These are phyloP conservation scores for Eleginops maclovinus DNA, from an alignment of 2,113 vertebrate genomes.

Conservation along the genomic window DNA sequence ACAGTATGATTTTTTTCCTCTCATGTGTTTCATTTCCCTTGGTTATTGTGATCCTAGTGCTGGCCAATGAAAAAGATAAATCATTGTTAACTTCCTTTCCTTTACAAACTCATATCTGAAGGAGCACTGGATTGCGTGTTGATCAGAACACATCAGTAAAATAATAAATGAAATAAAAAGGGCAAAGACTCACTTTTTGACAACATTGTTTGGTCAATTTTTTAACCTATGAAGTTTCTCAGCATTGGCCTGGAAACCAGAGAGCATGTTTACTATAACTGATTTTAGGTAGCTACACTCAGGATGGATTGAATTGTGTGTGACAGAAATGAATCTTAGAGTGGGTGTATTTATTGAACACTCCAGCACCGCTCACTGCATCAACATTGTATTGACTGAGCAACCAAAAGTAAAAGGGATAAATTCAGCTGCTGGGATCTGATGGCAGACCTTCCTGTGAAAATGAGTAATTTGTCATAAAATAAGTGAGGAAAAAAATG, in stretches of 20 bases:
- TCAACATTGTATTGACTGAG: conserved; percentile 4
- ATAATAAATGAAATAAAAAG: background rate
- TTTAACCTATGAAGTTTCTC: background rate
- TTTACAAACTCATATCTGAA: conserved; percentile 2
- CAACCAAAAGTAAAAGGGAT: conserved; percentile 11
- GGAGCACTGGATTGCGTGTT: background rate
- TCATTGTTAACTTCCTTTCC: conserved; percentile 2
- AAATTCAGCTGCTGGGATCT: background rate
- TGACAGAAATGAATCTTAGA: conserved; percentile 16
- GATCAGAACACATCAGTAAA: background rate
- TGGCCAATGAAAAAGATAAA: conserved; percentile 1
- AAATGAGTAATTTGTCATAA: background rate
- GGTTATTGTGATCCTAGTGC: background rate
- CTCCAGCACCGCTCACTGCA: conserved; percentile 10
- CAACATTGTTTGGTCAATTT: conserved; percentile 14
- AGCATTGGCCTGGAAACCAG: conserved; percentile 17
- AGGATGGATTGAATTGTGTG: background rate
- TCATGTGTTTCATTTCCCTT: conserved; percentile 18
- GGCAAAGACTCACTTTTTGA: background rate
- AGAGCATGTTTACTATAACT: background rate
- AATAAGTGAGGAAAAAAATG: conserved; percentile 8
- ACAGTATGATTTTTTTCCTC: background rate
- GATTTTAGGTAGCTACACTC: conserved; percentile 17
- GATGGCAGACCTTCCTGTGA: background rate
- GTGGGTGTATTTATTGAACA: conserved; percentile 27